A percentile compares a stretch with the other conserved stretches of the same genome.
Conservation (phyloP, 2,888 invertebrate genomes). For the Ichneumoninae sp. region DNA sequence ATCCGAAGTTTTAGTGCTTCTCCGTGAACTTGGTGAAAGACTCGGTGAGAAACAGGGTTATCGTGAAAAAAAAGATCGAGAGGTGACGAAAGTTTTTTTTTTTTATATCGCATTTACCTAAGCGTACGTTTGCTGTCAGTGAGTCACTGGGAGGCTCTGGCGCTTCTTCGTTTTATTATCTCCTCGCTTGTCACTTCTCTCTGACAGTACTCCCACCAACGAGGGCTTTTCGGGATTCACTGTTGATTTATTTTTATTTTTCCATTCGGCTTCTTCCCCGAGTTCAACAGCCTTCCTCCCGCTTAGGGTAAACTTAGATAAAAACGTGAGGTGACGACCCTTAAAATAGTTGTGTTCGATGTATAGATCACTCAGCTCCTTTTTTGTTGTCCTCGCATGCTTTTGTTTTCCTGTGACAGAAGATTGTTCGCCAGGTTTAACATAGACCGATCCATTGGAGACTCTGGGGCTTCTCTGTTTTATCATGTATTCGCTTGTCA, state of each 20-base stretch:
- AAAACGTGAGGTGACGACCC: not conserved
- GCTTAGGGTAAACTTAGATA: not conserved
- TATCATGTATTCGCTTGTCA: not conserved
- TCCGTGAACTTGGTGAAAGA: constrained; percentile 67
- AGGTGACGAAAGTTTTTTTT: constrained; percentile 20
- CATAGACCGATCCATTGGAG: too few relatives aligned
- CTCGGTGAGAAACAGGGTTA: constrained; percentile 19
- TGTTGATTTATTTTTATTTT: not conserved
- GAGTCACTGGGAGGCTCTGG: constrained; percentile 34
- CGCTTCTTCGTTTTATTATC: constrained; percentile 7
- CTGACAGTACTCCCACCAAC: constrained; percentile 41
- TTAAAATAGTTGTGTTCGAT: not conserved
- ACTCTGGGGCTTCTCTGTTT: too few relatives aligned
- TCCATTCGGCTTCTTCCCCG: not conserved
- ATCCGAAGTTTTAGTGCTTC: constrained; percentile 72
- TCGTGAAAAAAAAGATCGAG: constrained; percentile 31
- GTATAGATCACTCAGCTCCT: not conserved
- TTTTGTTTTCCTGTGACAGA: not conserved
- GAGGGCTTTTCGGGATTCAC: not conserved
- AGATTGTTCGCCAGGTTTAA: too few relatives aligned
- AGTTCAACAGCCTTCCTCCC: not conserved
- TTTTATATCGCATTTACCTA: not conserved
- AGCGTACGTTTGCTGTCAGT: constrained; percentile 25
- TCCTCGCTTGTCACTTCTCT: constrained; percentile 22
- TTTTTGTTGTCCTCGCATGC: not conserved